These are phyloP conservation scores for Creontiades dilutus DNA, from an alignment of 2,888 invertebrate species.

Conservation along the genomic window DNA sequence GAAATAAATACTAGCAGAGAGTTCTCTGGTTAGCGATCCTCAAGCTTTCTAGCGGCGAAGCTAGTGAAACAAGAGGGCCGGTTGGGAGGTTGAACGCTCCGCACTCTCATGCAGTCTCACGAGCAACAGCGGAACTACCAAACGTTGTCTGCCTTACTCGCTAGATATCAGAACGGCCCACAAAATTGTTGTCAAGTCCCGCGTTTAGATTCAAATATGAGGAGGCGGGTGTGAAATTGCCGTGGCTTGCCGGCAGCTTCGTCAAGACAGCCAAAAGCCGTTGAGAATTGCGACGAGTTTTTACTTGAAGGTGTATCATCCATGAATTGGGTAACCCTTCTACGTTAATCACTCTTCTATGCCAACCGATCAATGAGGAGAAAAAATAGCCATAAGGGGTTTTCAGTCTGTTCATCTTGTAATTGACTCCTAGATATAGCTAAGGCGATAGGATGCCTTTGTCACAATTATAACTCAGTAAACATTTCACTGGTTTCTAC, in stretches of 20 bases:
- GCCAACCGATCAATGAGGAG: too few relatives aligned
- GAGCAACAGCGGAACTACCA: not conserved
- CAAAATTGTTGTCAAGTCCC: not conserved
- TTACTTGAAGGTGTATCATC: too few relatives aligned
- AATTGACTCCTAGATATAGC: too few relatives aligned
- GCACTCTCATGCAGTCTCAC: slow-evolving; percentile 20
- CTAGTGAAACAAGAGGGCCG: not conserved
- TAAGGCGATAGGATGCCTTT: too few relatives aligned
- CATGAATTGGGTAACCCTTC: too few relatives aligned
- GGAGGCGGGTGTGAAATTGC: not conserved
- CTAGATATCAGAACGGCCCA: slow-evolving; percentile 37
- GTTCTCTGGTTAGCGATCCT: not conserved
- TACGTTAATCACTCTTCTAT: too few relatives aligned
- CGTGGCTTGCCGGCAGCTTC: not conserved
- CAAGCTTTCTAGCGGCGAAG: slow-evolving; percentile 25
- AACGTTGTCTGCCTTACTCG: not conserved
- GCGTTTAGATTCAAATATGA: not conserved
- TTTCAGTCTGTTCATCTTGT: too few relatives aligned
- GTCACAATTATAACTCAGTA: too few relatives aligned
- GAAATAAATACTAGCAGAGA: not conserved
- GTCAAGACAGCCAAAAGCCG: not conserved
- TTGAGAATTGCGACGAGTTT: not conserved
- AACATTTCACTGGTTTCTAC: too few relatives aligned
- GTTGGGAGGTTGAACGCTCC: not conserved
- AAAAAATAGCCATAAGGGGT: too few relatives aligned